These are phyloP conservation scores for Danio kyathit DNA, from an alignment of 2,797 vertebrate genomes.

Conservation along the genomic window DNA sequence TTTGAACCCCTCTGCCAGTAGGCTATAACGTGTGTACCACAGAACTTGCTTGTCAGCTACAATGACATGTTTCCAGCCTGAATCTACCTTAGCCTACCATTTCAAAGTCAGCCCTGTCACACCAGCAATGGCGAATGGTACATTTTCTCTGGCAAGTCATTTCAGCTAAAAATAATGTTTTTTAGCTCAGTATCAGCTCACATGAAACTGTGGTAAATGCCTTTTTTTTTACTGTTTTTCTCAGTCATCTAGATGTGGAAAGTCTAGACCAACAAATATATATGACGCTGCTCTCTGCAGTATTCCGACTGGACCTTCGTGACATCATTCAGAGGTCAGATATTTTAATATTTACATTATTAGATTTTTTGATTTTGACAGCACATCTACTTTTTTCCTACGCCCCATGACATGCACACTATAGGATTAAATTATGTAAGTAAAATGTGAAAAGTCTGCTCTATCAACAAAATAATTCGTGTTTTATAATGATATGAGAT, in stretches of 20 bases:
- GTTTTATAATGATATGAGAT: no score
- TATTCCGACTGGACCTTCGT: not conserved
- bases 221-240: not conserved
- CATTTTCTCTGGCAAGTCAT: slow-evolving; percentile 12
- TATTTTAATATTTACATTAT: no score
- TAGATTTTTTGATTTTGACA: no score
- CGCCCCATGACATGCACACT: no score
- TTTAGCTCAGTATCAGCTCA: slow-evolving; percentile 6
- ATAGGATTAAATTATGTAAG: no score
- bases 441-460: no score
- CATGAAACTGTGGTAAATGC: slow-evolving; percentile 11
- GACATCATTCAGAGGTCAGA: not conserved
- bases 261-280: not conserved
- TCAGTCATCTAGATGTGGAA: slow-evolving; percentile 12
- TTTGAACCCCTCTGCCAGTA: not conserved
- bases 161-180: slow-evolving; percentile 34
- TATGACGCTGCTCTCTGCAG: not conserved
- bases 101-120: slow-evolving; percentile 4
- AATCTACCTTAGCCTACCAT: not conserved
- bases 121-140: not conserved
- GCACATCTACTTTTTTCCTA: no score
- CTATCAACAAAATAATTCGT: no score
- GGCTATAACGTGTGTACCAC: not conserved
- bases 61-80: slow-evolving; percentile 3
- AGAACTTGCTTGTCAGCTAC: not conserved